Conservation (phyloP, 2,113 vertebrate genomes). For the Bombycilla garrulus region DNA sequence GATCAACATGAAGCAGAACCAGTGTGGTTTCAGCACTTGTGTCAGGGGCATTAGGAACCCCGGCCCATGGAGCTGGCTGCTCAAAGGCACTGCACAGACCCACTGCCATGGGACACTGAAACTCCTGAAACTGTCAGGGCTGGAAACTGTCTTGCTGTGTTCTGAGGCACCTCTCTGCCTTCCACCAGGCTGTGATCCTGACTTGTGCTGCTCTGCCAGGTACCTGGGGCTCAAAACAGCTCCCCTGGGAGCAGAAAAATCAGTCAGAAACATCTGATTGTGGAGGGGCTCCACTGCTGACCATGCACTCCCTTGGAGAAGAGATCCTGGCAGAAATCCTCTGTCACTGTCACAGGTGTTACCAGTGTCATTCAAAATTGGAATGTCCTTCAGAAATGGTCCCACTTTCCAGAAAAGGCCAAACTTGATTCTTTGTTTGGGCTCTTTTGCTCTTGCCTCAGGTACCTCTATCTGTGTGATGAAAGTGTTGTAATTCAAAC, state of each 20-base stretch:
- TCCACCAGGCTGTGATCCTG: background rate
- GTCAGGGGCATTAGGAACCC: background rate
- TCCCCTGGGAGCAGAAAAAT: background rate
- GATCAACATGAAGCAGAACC: background rate
- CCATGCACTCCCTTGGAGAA: background rate
- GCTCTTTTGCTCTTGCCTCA: background rate
- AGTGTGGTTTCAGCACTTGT: fast-evolving
- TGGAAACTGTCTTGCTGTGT: background rate
- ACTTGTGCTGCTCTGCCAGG: background rate
- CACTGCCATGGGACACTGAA: fast-evolving
- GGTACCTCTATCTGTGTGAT: fast-evolving
- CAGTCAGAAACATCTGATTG: fast-evolving
- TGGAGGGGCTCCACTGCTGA: background rate
- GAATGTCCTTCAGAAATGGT: background rate
- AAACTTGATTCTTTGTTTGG: background rate
- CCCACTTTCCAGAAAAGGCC: background rate
- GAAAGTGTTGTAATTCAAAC: fast-evolving
- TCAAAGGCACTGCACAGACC: fast-evolving
- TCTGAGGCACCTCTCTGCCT: background rate
- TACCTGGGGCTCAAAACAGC: background rate
- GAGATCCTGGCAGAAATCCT: background rate
- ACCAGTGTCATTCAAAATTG: background rate
- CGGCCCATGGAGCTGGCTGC: fast-evolving
- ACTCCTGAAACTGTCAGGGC: fast-evolving
- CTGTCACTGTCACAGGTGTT: fast-evolving